These are phyloP conservation scores for Ectobius pallidus DNA, from an alignment of 2,888 invertebrate species.

Conservation along the genomic window DNA sequence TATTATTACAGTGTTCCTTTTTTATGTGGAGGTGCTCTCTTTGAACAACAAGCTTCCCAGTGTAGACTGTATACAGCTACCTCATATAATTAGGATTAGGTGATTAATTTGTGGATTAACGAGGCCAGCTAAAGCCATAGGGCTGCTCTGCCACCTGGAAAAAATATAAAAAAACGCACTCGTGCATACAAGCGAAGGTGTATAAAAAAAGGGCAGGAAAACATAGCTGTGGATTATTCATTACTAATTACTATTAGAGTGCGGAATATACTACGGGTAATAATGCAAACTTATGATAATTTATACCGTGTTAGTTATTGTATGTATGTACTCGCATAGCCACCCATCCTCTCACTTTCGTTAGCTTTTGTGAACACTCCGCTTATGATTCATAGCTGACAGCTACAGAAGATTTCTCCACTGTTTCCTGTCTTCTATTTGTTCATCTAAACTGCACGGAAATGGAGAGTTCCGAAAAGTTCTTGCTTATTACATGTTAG, in stretches of 20 bases:
- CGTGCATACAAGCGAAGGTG: neutral
- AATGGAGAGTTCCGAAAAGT: too few relatives aligned
- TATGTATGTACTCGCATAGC: neutral
- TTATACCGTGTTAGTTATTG: conserved; percentile 22
- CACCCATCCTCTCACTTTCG: neutral
- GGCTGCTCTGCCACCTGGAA: neutral
- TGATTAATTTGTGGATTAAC: conserved; percentile 30
- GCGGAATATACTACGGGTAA: conserved; percentile 17
- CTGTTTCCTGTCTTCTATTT: too few relatives aligned
- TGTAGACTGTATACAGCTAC: conserved; percentile 11
- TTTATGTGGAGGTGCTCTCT: neutral
- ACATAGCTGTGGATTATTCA: conserved; percentile 26
- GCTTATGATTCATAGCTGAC: neutral
- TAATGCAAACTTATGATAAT: conserved; percentile 31
- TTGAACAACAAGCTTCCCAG: neutral
- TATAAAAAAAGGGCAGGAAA: neutral
- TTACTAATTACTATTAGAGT: conserved; percentile 26
- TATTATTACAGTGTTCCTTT: too few relatives aligned
- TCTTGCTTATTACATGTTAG: too few relatives aligned
- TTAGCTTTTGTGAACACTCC: conserved; percentile 2
- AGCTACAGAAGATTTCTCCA: too few relatives aligned
- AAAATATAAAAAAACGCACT: conserved; percentile 11
- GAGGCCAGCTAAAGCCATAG: conserved; percentile 12
- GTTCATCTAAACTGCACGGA: too few relatives aligned
- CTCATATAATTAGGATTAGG: conserved; percentile 23